Conservation (phyloP, 2,113 vertebrate genomes). For the Naja naja region DNA sequence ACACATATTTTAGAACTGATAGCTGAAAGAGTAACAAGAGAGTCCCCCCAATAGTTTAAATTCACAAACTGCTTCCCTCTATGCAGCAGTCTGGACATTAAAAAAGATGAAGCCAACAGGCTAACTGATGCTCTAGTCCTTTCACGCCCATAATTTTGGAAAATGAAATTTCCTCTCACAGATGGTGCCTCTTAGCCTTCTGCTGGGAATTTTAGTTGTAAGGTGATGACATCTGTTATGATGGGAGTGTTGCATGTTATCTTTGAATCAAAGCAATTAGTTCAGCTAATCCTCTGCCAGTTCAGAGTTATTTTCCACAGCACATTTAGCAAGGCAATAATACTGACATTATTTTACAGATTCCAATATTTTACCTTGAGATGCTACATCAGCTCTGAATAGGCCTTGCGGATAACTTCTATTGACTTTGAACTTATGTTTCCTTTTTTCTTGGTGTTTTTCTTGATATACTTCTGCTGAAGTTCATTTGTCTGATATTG, state of each 20-base stretch:
- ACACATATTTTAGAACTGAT: not conserved
- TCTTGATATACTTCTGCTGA: constrained; percentile 3
- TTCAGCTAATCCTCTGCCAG: not conserved
- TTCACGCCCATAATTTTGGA: constrained; percentile 16
- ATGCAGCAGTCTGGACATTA: not conserved
- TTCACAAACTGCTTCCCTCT: not conserved
- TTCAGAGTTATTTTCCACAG: constrained; percentile 41
- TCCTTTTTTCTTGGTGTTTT: constrained; percentile 27
- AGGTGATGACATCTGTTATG: constrained; percentile 33
- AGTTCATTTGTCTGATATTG: constrained; percentile 13
- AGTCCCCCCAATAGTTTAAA: not conserved
- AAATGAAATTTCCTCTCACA: constrained; percentile 22
- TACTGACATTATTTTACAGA: not conserved
- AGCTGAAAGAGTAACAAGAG: not conserved
- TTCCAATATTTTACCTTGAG: not conserved
- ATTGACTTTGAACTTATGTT: not conserved
- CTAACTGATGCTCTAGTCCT: constrained; percentile 8
- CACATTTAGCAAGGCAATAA: constrained; percentile 5
- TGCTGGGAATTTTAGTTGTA: constrained; percentile 30
- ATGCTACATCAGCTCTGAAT: not conserved
- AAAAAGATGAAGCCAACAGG: constrained; percentile 7
- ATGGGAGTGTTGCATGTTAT: not conserved
- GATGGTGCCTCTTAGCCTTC: constrained; percentile 23
- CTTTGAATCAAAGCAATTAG: constrained; percentile 32
- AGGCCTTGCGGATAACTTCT: constrained; percentile 3